phyloP scores from a whole-genome alignment of 2,797 vertebrate species.

The Pseudochaenichthys georgianus region DNA sequence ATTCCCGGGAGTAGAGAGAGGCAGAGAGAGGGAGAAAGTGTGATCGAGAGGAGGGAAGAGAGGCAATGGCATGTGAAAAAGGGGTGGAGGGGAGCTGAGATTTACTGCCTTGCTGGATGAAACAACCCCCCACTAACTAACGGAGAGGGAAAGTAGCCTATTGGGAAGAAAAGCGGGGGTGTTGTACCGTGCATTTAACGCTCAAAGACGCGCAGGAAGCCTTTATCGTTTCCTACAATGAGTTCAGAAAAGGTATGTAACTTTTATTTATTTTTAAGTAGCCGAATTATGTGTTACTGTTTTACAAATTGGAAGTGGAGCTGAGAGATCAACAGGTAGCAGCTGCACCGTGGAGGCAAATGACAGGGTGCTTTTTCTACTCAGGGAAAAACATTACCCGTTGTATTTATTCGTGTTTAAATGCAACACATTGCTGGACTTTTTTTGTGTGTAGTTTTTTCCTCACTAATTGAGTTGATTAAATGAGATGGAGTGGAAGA shows the following conservation, averaged over 20 bases:
- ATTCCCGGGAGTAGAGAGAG: conserved; percentile 74
- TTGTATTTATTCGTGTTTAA: background rate
- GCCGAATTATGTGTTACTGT: conserved; percentile 40
- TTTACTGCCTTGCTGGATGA: conserved; percentile 84
- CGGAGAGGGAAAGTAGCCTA: conserved; percentile 77
- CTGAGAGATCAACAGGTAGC: conserved; percentile 69
- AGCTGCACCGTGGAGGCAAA: conserved; percentile 13
- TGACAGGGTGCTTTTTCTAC: background rate
- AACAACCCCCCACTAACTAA: conserved; percentile 84
- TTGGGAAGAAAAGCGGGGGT: conserved; percentile 75
- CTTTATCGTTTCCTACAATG: conserved; percentile 76
- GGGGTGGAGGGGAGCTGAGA: conserved; percentile 79
- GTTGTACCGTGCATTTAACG: conserved; percentile 68
- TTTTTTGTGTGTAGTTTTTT: background rate
- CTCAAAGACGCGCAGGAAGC: conserved; percentile 72
- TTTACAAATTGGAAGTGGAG: conserved; percentile 16
- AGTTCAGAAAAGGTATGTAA: conserved; percentile 81
- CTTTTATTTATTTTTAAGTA: conserved; percentile 33
- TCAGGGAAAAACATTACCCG: background rate
- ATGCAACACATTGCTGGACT: background rate
- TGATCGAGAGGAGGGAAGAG: conserved; percentile 7
- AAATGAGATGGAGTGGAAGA: conserved; percentile 18
- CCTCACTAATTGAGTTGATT: background rate
- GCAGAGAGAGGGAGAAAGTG: conserved; percentile 21
- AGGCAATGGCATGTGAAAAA: conserved; percentile 70